These are phyloP conservation scores for Centrocercus urophasianus DNA, from an alignment of 2,113 vertebrate species.

Conservation along the genomic window DNA sequence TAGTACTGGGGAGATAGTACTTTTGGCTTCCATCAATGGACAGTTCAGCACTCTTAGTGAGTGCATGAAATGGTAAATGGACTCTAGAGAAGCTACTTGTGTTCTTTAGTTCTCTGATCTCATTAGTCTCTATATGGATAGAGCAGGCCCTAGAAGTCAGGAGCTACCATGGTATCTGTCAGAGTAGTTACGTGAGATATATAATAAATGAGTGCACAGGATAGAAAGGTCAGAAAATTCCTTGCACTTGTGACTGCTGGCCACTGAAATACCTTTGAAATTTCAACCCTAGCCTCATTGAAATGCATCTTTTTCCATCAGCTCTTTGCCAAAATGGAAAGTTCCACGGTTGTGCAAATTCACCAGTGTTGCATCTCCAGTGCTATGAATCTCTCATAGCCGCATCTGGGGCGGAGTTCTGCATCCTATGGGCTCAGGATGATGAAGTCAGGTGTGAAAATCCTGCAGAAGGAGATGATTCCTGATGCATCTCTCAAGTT, in stretches of 20 bases:
- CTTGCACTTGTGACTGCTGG: neutral
- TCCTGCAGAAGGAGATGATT: neutral
- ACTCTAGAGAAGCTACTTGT: neutral
- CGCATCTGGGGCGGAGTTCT: neutral
- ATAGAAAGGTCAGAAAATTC: neutral
- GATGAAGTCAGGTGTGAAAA: neutral
- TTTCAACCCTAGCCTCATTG: neutral
- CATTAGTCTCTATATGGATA: neutral
- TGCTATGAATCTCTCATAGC: neutral
- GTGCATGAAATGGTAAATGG: neutral
- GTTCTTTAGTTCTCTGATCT: neutral
- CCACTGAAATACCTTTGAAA: neutral
- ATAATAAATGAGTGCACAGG: neutral
- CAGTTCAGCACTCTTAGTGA: neutral
- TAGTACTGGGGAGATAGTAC: neutral
- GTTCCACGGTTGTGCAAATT: neutral
- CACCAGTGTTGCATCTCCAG: accelerated
- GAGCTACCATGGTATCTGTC: neutral
- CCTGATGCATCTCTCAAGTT: neutral
- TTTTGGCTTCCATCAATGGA: neutral
- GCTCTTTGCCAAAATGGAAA: neutral
- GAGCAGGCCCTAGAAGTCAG: neutral
- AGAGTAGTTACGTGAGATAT: neutral
- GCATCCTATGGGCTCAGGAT: neutral
- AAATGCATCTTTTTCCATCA: neutral